Base-by-base conservation (phyloP, 2,113 vertebrate species). In the Microcebus griseorufus region DNA sequence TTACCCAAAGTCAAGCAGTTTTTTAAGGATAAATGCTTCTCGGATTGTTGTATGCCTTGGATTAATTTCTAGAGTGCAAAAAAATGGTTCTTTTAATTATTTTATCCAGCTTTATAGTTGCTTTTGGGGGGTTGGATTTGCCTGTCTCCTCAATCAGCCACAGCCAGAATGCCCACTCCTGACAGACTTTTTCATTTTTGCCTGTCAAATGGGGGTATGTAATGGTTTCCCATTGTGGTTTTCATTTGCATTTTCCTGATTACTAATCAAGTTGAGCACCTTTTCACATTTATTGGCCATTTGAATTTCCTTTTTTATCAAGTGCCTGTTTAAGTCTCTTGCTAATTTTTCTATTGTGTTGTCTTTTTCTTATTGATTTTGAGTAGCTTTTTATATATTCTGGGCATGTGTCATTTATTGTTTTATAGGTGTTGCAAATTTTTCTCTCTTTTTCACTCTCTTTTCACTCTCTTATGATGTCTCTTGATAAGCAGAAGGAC, bases 151-250 rank as follows among this genome's bases (percentile, higher is more conserved):
- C 18, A 83, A 14, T 78, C 55, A 85, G 18, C 23, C 86, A 90
- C 29, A 88, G 39, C 10, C 69, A 88, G 53, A 90, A 76, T 5
- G 70, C 60, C 17, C 62, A 48, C 37, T 95, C 58, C 37, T 62
- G 58, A 86, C n/a, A 90, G 55, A 88, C 25, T 90, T 69, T 76
- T 5, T 11, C 17, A 27, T 51, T 69, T 85, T 86, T 90, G 29
- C 51, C 73, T 75, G 29, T 85, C 79, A 67, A 76, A 81, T 95
- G 51, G 25, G 39, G 75, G 37, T 75, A 55, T 18, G 42, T 81
- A 90, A 55, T 75, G 10, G 25, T 85, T 95, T 93, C 37, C 86
- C 34, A 93, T 89, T 96, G 69, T 42, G 7, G 23, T 53, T 93
- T 69, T 81, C 10, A 86, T 86, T 90, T 90, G 34, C 13, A 53